Evolutionary conservation across 2,113 vertebrate species (phyloP), one percentile per base, ranked within the genome.

Genomic region (Psophia crepitans): DNA sequence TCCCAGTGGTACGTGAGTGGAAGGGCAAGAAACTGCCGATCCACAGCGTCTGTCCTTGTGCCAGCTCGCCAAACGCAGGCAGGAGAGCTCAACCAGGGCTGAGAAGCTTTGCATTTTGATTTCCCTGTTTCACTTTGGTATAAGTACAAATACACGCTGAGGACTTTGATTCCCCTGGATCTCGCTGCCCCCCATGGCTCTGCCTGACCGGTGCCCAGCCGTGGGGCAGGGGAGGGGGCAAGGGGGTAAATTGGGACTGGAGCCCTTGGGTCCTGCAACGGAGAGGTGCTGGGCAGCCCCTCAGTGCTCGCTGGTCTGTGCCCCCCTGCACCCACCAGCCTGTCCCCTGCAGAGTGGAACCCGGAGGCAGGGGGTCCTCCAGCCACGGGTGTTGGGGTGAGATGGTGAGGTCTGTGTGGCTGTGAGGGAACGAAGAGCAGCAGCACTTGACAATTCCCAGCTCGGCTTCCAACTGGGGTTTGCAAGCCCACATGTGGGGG

Each of bases 341-440:
- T 5, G 2, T 26, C 33, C 60, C 28, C 60, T 57, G 54, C 8
- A 30, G 60, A 48, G n/a, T 21, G 46, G 46, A 84, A 54, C 11
- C 3, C 0, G 0, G 84, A 61, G 51, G 24, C 39, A 73, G 44
- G 18, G 23, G 19, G 2, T 56, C 28, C 65, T 71, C 58, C 46
- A 77, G 57, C 53, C 58, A 26, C 1, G 1, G 23, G 10, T n/a
- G 9, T 23, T 0, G 6, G 49, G 43, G 26, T 1, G n/a, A 27
- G 53, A 6, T 17, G 60, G 12, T 20, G n/a, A 23, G 6, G 43
- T 75, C 33, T 56, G 33, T 76, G 80, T 0, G 4, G 35, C 39
- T 43, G n/a, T 58, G 33, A 69, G 56, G 66, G 70, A 56, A 37
- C 0, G 2, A 68, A 43, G 60, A 56, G 74, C 66, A 74, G 60